Percentiles rank a stretch among this genome's conserved stretches.
These are phyloP conservation scores for Nicator chloris DNA, from an alignment of 2,113 vertebrate species.

Conservation along the genomic window DNA sequence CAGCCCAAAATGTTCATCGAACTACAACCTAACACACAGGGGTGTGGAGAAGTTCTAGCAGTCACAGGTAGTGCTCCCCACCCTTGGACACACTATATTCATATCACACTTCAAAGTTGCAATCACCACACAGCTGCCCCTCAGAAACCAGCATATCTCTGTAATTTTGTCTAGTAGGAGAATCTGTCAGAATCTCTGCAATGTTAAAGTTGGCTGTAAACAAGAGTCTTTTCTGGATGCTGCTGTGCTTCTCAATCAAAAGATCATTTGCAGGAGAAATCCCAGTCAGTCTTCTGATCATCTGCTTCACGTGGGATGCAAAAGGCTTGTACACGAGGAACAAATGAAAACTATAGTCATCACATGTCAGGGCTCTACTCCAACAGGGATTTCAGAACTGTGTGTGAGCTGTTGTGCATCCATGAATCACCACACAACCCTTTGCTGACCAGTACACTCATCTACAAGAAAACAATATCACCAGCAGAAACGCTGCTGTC, in stretches of 20 bases:
- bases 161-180: not conserved
- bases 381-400: not conserved
- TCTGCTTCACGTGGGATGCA: not conserved
- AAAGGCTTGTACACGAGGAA: not conserved
- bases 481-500: not conserved
- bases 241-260: not conserved
- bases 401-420: not conserved
- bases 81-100: not conserved
- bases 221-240: not conserved
- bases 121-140: not conserved
- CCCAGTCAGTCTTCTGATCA: not conserved
- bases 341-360: not conserved
- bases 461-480: not conserved
- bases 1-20: not conserved
- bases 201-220: not conserved
- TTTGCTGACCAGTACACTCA: accelerated
- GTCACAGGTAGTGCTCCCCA: not conserved
- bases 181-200: not conserved
- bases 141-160: not conserved
- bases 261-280: not conserved
- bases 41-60: not conserved
- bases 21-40: not conserved
- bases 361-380: not conserved
- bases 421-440: not conserved
- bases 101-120: not conserved